phyloP scores from a whole-genome alignment of 2,113 vertebrate species.

The Rallus limicola region DNA sequence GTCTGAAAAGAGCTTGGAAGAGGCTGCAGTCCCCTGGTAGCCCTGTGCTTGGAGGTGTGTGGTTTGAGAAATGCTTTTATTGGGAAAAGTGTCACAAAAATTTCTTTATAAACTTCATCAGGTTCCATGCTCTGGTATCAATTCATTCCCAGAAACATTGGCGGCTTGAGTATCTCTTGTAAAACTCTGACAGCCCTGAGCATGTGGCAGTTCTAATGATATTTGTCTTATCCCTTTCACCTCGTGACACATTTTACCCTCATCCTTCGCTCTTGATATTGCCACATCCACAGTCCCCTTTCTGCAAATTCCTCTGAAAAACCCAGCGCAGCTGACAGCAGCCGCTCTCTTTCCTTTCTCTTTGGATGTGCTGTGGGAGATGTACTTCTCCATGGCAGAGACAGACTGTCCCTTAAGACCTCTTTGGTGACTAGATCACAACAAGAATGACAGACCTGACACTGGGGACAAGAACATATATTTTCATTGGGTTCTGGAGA shows the following conservation, averaged over 20 bases:
- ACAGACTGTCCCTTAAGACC: slow-evolving; percentile 22
- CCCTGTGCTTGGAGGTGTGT: background rate
- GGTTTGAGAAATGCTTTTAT: slow-evolving; percentile 11
- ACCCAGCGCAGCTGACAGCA: background rate
- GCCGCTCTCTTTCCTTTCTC: background rate
- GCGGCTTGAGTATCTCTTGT: background rate
- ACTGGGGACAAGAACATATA: background rate
- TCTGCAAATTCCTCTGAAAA: background rate
- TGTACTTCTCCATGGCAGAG: background rate
- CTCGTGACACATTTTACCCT: background rate
- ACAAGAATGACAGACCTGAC: background rate
- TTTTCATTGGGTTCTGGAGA: background rate
- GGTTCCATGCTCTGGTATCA: background rate
- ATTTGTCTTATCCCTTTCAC: background rate
- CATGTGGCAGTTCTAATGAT: slow-evolving; percentile 8
- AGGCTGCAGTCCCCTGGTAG: background rate
- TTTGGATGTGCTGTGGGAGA: background rate
- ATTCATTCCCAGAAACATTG: background rate
- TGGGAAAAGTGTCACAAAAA: background rate
- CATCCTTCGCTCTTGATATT: background rate
- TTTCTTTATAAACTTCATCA: background rate
- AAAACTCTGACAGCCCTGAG: slow-evolving; percentile 24
- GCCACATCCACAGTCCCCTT: background rate
- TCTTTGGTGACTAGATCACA: background rate
- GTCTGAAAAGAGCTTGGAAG: slow-evolving; percentile 1